Base-by-base conservation (phyloP, 1,140 invertebrate species). In the Anoplolepis gracilipes region DNA sequence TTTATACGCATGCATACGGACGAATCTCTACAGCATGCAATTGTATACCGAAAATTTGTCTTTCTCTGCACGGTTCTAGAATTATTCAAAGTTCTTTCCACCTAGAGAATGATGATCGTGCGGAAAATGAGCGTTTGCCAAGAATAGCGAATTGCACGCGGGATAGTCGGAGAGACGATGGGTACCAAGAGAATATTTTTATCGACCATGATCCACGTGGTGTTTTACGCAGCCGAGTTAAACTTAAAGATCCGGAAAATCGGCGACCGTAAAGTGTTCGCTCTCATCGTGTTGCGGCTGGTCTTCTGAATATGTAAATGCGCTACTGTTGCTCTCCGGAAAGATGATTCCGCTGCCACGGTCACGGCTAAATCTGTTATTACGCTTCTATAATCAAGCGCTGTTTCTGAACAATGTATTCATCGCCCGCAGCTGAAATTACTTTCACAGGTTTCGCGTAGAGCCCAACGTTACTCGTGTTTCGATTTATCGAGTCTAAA, bases 81-180 rank as follows among this genome's bases (percentile, higher is more conserved):
- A 89, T 89, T 90, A 90, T 90, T 90, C 81, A 90, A 89, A 59
- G 42, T 55, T 87, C 89, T 89, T 87, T 77, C 11, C 42, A 62
- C n/a, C 55, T 64, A 49, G 28, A 49, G 46, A 49, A 7, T 2
- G 46, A 70, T 55, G 19, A 53, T 30, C 19, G 33, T 30, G 25
- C n/a, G 25, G 36, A 81, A 72, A 72, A 72, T n/a, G 53, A 57
- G 49, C 19, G 25, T 30, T 49, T 33, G 49, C 42, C 36, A 72
- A 19, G 28, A 67, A 33, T 39, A 65, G 8, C 7, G 49, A 88
- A 39, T 22, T 22, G 28, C 36, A 16, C 33, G 1, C 62, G 72
- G 53, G 57, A 19, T 28, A 28, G 39, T 36, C 13, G 42, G 33
- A 59, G 33, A 59, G 16, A n/a, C 64, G 49, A 62, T 11, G 33